Evolutionary conservation across 1,140 invertebrate genomes (phyloP).

Genomic region (Adelges cooleyi): DNA sequence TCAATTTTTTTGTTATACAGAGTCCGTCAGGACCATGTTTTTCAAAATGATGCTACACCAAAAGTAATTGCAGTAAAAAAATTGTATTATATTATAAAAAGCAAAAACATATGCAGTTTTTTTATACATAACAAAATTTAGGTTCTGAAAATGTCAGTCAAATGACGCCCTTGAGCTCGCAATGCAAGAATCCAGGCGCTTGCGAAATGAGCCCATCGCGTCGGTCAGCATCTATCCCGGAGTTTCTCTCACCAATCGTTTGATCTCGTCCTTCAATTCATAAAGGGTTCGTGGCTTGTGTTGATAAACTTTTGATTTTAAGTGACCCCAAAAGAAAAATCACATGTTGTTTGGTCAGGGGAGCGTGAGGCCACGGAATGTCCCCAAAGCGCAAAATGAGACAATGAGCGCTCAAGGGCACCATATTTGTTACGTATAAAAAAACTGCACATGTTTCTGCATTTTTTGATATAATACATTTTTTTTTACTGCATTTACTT

Average conservation of each 20-base stretch:
- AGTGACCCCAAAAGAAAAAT: slow-evolving; percentile 34
- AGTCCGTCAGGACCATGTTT: too few relatives aligned
- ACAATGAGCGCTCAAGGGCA: too few relatives aligned
- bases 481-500: too few relatives aligned
- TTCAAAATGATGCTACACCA: too few relatives aligned
- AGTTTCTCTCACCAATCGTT: background rate
- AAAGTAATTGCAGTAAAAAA: too few relatives aligned
- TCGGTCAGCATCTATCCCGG: background rate
- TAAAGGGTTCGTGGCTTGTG: slow-evolving; percentile 32
- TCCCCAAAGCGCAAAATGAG: too few relatives aligned
- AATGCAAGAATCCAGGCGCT: background rate
- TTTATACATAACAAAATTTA: background rate
- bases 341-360: slow-evolving; percentile 32
- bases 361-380: slow-evolving; percentile 31
- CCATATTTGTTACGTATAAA: too few relatives aligned
- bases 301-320: slow-evolving; percentile 31
- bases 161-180: background rate
- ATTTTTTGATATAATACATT: too few relatives aligned
- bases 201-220: background rate
- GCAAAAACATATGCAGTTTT: too few relatives aligned
- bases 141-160: background rate
- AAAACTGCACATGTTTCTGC: too few relatives aligned
- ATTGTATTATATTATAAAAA: too few relatives aligned
- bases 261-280: slow-evolving; percentile 33
- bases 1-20: too few relatives aligned